phyloP scores from a whole-genome alignment of 1,140 invertebrate genomes.

The Wiebesia pumilae region DNA sequence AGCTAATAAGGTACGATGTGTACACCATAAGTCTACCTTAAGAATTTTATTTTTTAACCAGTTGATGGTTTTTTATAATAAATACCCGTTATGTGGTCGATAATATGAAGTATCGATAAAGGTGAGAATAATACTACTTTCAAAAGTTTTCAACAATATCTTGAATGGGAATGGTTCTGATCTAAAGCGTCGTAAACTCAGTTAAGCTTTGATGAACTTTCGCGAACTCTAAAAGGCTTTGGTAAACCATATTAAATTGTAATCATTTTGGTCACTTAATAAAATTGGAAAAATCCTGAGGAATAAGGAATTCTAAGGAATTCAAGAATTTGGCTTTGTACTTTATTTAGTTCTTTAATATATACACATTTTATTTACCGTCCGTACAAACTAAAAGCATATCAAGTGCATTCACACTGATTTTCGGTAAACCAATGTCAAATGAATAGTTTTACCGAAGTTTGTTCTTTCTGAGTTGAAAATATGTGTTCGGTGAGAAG shows the following conservation, averaged over 20 bases:
- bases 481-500: no score
- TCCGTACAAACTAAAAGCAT: no score
- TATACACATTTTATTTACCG: background rate
- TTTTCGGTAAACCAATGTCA: no score
- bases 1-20: no score
- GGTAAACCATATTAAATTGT: conserved; percentile 1
- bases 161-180: background rate
- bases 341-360: background rate
- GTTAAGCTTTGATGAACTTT: conserved; percentile 21
- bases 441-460: no score
- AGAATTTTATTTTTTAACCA: background rate
- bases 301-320: background rate
- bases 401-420: no score
- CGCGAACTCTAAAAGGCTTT: background rate
- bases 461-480: no score
- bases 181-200: background rate
- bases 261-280: conserved; percentile 10
- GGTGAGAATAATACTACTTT: background rate
- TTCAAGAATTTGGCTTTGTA: background rate
- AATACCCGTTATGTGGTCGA: background rate
- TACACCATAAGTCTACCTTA: no score
- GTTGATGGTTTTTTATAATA: background rate
- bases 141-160: conserved; percentile 9
- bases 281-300: background rate
- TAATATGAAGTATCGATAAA: conserved; percentile 3